phyloP scores from a whole-genome alignment of 1,140 invertebrate species.

The Acromyrmex echinatior region DNA sequence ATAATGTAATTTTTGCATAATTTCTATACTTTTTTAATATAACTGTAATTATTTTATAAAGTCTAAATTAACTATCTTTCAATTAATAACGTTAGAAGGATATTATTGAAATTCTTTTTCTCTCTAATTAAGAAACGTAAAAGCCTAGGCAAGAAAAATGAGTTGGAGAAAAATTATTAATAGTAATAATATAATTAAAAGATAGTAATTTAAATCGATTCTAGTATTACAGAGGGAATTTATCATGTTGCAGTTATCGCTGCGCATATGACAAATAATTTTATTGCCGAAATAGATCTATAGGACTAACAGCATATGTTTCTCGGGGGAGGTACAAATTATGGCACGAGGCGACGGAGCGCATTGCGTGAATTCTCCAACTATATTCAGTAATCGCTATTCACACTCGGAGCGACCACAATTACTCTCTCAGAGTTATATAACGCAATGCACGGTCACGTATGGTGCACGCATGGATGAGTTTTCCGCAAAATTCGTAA shows the following conservation, averaged over 20 bases:
- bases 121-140: conserved; percentile 4
- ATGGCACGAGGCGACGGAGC: conserved; percentile 42
- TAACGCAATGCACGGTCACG: conserved; percentile 65
- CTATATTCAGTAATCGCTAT: conserved; percentile 61
- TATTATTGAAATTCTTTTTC: conserved; percentile 1
- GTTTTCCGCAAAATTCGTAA: conserved; percentile 69
- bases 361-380: conserved; percentile 50
- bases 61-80: neutral
- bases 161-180: neutral
- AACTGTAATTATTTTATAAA: conserved; percentile 16
- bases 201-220: conserved; percentile 1
- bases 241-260: neutral
- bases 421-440: conserved; percentile 57
- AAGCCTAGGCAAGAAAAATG: neutral
- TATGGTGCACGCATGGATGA: conserved; percentile 61
- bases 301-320: conserved; percentile 12
- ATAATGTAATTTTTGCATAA: conserved; percentile 12
- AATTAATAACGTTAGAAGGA: conserved; percentile 17
- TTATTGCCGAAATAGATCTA: conserved; percentile 43
- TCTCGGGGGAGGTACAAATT: conserved; percentile 51
- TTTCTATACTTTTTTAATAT: conserved; percentile 14
- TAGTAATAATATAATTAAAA: neutral
- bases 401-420: conserved; percentile 53
- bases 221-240: neutral
- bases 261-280: conserved; percentile 21